Base-by-base conservation (phyloP, 1,140 invertebrate species). In the Schlechtendalia chinensis region DNA sequence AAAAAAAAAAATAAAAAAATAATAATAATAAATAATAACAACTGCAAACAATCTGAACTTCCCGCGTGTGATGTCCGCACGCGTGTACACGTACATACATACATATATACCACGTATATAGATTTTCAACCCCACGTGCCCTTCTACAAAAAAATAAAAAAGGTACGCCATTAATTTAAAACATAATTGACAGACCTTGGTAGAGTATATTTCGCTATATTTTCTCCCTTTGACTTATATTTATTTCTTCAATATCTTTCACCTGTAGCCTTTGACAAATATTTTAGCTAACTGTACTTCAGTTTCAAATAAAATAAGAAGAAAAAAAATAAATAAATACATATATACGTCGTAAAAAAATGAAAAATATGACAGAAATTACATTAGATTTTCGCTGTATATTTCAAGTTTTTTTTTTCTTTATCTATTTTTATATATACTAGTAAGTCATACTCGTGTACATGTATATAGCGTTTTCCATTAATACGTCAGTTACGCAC, bases 231-330 rank as follows among this genome's bases (percentile, higher is more conserved):
- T 72, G 69, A 72, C 47, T 72, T 72, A 29, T 54, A 53, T 71
- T 71, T 71, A 71, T 72, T 72, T 72, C 69, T 54, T 53, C 27
- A 53, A 72, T 54, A 54, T 72, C 19, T 72, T 72, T 72, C 50
- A 54, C 24, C 17, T 72, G 69, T 72, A 72, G 69, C 24, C 69
- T 72, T 72, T 72, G 69, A 72, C 69, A 72, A 72, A 72, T 72
- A 72, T 72, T 72, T 69, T 72, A 54, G 69, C 24, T 54, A 54
- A 72, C 69, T 72, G 19, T 72, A 72, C 47, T 72, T 72, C 24
- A 53, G 24, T 72, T 72, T 72, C 16, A 54, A 54, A 11, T 54
- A 71, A 71, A n/a, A n/a, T n/a, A n/a, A n/a, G n/a, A n/a, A n/a
- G n/a, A n/a, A 53, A 71, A 71, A 53, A 71, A 71, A 71, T 53